Percentiles rank a stretch among this genome's conserved stretches.
phyloP scores from a whole-genome alignment of 2,113 vertebrate species.

The Coryphaenoides rupestris region DNA sequence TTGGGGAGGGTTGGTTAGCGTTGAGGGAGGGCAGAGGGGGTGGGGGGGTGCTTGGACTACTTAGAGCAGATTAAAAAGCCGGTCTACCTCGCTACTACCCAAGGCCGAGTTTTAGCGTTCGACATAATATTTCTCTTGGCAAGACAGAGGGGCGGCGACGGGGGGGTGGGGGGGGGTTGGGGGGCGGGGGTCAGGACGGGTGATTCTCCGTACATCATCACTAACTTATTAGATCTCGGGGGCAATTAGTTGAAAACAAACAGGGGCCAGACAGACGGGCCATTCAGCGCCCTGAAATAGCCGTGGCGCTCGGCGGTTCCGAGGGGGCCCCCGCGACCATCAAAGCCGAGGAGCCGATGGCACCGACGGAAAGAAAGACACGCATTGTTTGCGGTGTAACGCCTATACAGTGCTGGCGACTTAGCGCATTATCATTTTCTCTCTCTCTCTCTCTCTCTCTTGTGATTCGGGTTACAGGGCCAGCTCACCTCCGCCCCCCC shows the following conservation, averaged over 20 bases:
- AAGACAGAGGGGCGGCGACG: no score
- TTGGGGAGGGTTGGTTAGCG: no score
- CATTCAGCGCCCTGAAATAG: constrained; percentile 89
- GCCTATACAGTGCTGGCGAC: constrained; percentile 80
- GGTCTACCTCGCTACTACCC: constrained; percentile 44
- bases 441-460: no score
- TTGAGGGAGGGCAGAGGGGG: no score
- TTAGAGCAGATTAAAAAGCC: constrained; percentile 68
- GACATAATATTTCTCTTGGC: constrained; percentile 89
- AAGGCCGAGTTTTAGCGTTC: constrained; percentile 67
- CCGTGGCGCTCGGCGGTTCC: constrained; percentile 85
- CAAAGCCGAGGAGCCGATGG: constrained; percentile 81
- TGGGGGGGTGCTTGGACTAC: constrained; percentile 57
- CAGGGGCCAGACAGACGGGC: constrained; percentile 89
- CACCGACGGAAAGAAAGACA: constrained; percentile 85
- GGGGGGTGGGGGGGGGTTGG: no score
- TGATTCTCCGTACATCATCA: constrained; percentile 89
- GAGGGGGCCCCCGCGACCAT: constrained; percentile 74
- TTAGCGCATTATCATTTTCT: constrained; percentile 69
- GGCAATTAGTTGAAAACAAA: constrained; percentile 98
- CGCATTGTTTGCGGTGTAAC: constrained; percentile 84
- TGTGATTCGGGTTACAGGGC: constrained; percentile 87
- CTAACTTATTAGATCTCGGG: constrained; percentile 98
- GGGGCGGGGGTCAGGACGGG: constrained; percentile 74
- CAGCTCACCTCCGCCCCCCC: constrained; percentile 67